Conservation (phyloP, 2,113 vertebrate genomes). For the Phycodurus eques region DNA sequence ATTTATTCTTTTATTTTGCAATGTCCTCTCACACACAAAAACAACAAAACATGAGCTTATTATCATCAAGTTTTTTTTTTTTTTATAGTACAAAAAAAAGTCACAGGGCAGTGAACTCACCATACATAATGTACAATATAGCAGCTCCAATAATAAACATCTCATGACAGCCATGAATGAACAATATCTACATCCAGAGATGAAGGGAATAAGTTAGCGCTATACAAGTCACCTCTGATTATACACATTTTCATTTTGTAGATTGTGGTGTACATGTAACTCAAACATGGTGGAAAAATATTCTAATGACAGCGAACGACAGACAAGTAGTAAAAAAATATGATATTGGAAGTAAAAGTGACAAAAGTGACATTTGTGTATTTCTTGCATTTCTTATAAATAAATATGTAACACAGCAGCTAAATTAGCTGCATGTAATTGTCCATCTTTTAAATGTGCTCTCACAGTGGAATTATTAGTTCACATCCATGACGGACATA, state of each 20-base stretch:
- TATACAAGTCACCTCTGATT: slow-evolving; percentile 53
- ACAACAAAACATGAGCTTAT: not conserved
- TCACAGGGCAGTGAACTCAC: slow-evolving; percentile 61
- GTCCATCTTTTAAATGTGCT: slow-evolving; percentile 14
- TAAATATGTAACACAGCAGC: slow-evolving; percentile 31
- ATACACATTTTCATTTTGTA: slow-evolving; percentile 34
- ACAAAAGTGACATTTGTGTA: slow-evolving; percentile 4
- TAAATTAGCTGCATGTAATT: not conserved
- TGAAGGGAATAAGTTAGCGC: slow-evolving; percentile 60
- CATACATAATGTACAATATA: slow-evolving; percentile 70
- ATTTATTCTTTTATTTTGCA: not conserved
- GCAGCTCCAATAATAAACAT: slow-evolving; percentile 63
- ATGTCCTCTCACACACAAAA: not conserved
- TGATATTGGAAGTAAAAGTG: not conserved
- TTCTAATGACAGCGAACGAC: slow-evolving; percentile 18
- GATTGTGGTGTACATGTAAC: slow-evolving; percentile 32
- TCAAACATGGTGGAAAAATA: slow-evolving; percentile 21
- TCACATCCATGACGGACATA: slow-evolving; percentile 43
- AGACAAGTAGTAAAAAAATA: slow-evolving; percentile 11
- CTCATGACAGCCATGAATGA: slow-evolving; percentile 54
- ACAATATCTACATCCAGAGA: slow-evolving; percentile 69
- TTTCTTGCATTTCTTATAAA: slow-evolving; percentile 17
- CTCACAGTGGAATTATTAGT: slow-evolving; percentile 18
- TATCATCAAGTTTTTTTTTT: slow-evolving; percentile 16
- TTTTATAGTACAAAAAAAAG: slow-evolving; percentile 18